Evolutionary conservation across 1,140 invertebrate species (phyloP), one percentile per base, ranked within the genome.

Genomic region (Palaemon carinicauda): DNA sequence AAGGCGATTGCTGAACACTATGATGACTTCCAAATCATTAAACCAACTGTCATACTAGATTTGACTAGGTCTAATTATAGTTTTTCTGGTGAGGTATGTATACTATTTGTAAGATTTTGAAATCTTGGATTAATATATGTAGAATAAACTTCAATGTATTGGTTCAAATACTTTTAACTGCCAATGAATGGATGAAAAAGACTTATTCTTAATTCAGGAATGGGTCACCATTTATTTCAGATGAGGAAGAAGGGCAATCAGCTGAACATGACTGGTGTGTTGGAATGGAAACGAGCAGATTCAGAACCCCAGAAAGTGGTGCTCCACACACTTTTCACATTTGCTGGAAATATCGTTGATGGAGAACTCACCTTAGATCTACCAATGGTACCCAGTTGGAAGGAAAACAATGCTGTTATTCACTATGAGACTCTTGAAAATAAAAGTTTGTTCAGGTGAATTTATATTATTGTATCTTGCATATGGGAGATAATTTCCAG

Each of bases 61-160:
- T 80, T 88, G 15, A 79, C 73, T n/a, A 82, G 81, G 53, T 82
- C 88, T 12, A 73, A 77, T 10, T 88, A 88, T 50, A 82, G 79
- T 56, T 82, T 88, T 24, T 31, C 52, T 24, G 88, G 78, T 21
- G 88, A 88, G 83, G 88, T 88, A 27, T 86, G 56, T n/a, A 29
- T 56, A 19, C 27, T 31, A 41, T 15, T n/a, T 1, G 21, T 17
- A 1, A 51, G 21, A n/a, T 21, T 77, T 73, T 24, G 17, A 19
- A 74, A 31, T 74, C 31, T 74, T 3, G 7, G 29, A 24, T 10
- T 74, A 27, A 29, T 29, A 27, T 9, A 31, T 29, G 7, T 27
- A 73, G 0, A 41, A 41, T 41, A 41, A 41, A 41, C 41, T 41
- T 41, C 12, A 12, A 41, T 5, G 41, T 4, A 41, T 7, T 41